phyloP scores from a whole-genome alignment of 2,888 invertebrate genomes.

The Calliphora vomitoria region DNA sequence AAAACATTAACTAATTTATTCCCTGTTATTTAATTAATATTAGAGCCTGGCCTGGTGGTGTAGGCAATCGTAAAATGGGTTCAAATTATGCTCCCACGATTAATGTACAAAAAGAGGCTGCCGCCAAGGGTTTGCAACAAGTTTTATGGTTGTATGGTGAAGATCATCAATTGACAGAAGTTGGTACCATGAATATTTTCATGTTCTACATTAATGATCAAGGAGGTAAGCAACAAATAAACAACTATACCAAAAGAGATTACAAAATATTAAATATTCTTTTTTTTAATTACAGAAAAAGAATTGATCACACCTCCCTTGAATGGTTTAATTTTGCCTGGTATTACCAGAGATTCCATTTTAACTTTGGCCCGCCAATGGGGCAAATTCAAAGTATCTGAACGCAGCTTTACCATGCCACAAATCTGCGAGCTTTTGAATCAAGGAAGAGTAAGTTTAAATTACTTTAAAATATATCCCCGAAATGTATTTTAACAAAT shows the following conservation, averaged over 20 bases:
- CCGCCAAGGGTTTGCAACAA: conserved; percentile 93
- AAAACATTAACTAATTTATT: too few relatives aligned
- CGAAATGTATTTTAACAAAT: neutral
- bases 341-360: conserved; percentile 95
- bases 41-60: conserved; percentile 95
- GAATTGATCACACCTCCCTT: conserved; percentile 97
- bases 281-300: conserved; percentile 87
- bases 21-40: too few relatives aligned
- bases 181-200: conserved; percentile 99
- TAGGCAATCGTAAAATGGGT: conserved; percentile 97
- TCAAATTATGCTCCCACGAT: conserved; percentile 96
- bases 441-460: conserved; percentile 91
- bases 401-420: conserved; percentile 93
- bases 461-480: neutral
- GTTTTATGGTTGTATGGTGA: conserved; percentile 98
- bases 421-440: conserved; percentile 90
- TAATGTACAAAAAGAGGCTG: conserved; percentile 91
- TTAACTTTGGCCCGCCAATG: conserved; percentile 92
- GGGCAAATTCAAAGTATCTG: conserved; percentile 93
- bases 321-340: conserved; percentile 97
- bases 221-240: conserved; percentile 89
- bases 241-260: neutral
- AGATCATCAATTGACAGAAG: conserved; percentile 97
- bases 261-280: conserved; percentile 36
- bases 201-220: conserved; percentile 93